Percentiles rank a stretch among this genome's conserved stretches.
Conservation (phyloP, 2,797 vertebrate genomes). For the Sciurus vulgaris region DNA sequence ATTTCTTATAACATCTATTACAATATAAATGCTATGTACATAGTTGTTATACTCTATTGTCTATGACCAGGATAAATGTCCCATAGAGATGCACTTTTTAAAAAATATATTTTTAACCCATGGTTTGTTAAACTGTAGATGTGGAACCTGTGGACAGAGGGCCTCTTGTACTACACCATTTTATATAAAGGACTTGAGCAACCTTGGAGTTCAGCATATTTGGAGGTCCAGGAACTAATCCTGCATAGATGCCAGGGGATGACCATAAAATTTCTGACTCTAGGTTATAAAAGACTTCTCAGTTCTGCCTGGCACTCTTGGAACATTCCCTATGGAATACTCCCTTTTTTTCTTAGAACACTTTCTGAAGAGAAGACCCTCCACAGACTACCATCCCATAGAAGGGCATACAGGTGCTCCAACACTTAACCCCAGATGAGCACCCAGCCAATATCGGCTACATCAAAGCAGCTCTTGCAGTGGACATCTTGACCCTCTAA, state of each 20-base stretch:
- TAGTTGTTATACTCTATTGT: not conserved
- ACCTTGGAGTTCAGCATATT: not conserved
- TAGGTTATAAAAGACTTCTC: not conserved
- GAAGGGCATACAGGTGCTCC: not conserved
- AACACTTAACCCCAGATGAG: not conserved
- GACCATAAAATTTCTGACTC: not conserved
- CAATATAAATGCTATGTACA: not conserved
- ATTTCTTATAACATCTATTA: not conserved
- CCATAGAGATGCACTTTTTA: not conserved
- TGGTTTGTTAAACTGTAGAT: not conserved
- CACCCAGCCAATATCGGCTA: fast-evolving
- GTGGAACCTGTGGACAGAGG: too few species aligned
- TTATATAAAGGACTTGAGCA: not conserved
- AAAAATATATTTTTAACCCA: not conserved
- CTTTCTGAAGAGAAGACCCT: not conserved
- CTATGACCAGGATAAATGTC: not conserved
- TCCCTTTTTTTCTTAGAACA: not conserved
- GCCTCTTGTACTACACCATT: not conserved
- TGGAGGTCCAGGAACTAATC: not conserved
- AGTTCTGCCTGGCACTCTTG: not conserved
- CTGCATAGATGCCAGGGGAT: too few species aligned
- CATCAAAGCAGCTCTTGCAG: not conserved
- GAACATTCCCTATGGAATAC: not conserved
- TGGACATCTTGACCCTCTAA: not conserved
- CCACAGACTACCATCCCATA: not conserved